Conservation (phyloP, 2,797 vertebrate species). For the Spinus pinus region DNA sequence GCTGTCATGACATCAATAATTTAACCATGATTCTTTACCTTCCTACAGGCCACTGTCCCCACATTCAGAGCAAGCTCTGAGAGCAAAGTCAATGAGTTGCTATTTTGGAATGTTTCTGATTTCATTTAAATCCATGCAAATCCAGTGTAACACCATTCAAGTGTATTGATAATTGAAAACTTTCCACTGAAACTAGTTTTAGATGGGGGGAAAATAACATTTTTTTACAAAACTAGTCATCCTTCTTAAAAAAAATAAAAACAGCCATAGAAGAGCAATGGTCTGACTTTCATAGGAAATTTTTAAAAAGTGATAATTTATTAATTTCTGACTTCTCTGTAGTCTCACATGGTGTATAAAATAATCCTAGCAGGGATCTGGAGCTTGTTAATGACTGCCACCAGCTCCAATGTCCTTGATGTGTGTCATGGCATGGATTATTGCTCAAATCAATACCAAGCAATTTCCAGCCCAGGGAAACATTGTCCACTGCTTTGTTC, state of each 20-base stretch:
- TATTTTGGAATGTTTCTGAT: neutral
- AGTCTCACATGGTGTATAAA: neutral
- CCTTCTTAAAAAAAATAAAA: neutral
- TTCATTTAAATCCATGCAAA: neutral
- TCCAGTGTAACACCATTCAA: neutral
- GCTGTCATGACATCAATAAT: neutral
- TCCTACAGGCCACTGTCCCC: neutral
- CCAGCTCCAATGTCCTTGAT: neutral
- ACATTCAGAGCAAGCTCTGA: neutral
- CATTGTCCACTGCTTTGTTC: neutral
- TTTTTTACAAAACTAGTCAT: neutral
- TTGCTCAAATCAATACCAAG: conserved; percentile 9
- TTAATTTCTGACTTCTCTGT: neutral
- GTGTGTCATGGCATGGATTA: neutral
- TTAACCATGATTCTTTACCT: neutral
- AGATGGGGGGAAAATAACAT: neutral
- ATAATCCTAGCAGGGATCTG: neutral
- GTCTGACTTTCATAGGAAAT: neutral
- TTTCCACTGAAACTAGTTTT: neutral
- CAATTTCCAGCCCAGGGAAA: conserved; percentile 14
- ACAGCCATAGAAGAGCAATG: accelerated
- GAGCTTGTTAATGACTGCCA: neutral
- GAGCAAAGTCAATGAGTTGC: neutral
- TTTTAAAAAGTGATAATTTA: neutral
- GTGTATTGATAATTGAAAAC: neutral